Conservation (phyloP, 2,888 invertebrate species). For the Amphipoea lucens region DNA sequence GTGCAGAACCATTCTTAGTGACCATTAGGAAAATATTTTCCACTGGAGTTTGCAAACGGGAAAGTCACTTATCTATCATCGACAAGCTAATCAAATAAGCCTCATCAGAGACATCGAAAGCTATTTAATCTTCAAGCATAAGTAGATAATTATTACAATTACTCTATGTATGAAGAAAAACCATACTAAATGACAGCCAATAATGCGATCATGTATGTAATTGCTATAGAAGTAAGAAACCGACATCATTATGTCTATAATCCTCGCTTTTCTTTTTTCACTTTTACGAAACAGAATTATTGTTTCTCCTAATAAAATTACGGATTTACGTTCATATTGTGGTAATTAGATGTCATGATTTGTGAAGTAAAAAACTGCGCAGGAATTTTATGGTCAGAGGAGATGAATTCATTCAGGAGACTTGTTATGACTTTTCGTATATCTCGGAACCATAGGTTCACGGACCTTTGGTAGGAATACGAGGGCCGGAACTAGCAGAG, state of each 20-base stretch:
- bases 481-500: neutral
- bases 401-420: neutral
- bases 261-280: conserved; percentile 17
- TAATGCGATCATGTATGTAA: conserved; percentile 49
- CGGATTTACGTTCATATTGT: conserved; percentile 11
- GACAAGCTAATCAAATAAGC: neutral
- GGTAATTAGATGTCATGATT: neutral
- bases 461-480: neutral
- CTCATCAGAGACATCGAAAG: conserved; percentile 10
- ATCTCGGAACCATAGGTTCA: neutral
- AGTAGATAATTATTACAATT: conserved; percentile 40
- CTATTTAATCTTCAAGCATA: neutral
- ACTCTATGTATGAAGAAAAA: conserved; percentile 15
- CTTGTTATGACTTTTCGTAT: neutral
- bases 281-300: conserved; percentile 27
- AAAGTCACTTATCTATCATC: neutral
- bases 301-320: conserved; percentile 7
- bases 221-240: conserved; percentile 41
- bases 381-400: too few relatives aligned
- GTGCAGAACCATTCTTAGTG: too few relatives aligned
- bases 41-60: too few relatives aligned
- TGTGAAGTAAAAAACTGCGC: neutral
- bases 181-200: conserved; percentile 27
- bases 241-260: conserved; percentile 2
- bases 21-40: too few relatives aligned